Evolutionary conservation across 2,797 vertebrate species (phyloP), one percentile per base, ranked within the genome.

Genomic region (Hozukius guyotensis): DNA sequence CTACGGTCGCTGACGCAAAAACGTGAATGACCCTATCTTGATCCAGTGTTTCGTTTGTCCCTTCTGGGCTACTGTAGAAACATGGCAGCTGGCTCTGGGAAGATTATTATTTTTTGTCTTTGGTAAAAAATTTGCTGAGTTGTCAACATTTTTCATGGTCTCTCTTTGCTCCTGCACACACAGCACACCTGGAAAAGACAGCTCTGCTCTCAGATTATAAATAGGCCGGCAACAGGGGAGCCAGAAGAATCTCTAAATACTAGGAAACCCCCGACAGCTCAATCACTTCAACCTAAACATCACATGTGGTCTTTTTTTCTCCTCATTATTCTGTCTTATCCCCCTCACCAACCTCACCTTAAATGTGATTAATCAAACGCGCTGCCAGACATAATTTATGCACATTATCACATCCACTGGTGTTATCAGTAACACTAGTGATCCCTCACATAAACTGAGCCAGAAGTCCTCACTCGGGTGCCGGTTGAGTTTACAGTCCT

Each of bases 131-230:
- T 57, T 2, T 59, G 16, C 32, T 49, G 68, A 70, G 25, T n/a
- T 18, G 27, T 77, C 10, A 61, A 3, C 29, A 12, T 67, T 14
- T 46, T 9, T 25, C 22, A 25, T 36, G 9, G 42, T 55, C 3
- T 36, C 1, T 52, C 18, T 64, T 52, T 76, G 59, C 42, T 46
- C 68, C 20, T 66, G 63, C 49, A 63, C 31, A 7, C 10, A 20
- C 60, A 56, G 42, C 62, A 29, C 85, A 90, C 81, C 84, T 90
- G 84, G 64, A 77, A 18, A 27, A 64, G 77, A 87, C 81, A 73
- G 79, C 65, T 79, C 76, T 34, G 65, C 85, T 80, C 79, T 84
- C 80, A 74, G 52, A 42, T 32, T 88, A 86, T 78, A 83, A 87
- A 85, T 72, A 86, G 76, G 31, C 12, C 52, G 2, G 60, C 62